Evolutionary conservation across 2,888 invertebrate genomes (phyloP).

Genomic region (Leptogaster cylindrica): DNA sequence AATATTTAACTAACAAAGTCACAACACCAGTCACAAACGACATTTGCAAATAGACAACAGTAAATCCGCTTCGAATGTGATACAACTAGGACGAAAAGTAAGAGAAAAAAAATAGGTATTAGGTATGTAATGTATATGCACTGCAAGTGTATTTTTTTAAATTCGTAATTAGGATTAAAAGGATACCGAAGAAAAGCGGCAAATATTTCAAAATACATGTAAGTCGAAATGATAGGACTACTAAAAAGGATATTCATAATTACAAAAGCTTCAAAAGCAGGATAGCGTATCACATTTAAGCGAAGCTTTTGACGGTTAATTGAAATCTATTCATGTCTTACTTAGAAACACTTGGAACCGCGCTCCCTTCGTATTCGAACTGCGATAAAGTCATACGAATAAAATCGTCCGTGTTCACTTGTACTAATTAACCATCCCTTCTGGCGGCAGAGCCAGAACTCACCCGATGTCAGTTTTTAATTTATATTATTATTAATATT

Average conservation of each 20-base stretch:
- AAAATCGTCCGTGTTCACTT: slow-evolving; percentile 20
- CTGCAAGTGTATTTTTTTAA: too few species aligned
- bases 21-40: slow-evolving; percentile 48
- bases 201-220: too few species aligned
- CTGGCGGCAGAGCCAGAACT: background rate
- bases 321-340: slow-evolving; percentile 22
- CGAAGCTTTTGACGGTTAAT: slow-evolving; percentile 29
- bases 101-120: background rate
- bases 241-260: too few species aligned
- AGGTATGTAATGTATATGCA: background rate
- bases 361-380: slow-evolving; percentile 19
- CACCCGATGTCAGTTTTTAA: background rate
- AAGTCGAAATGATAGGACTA: too few species aligned
- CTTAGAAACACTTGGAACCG: slow-evolving; percentile 37
- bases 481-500: background rate
- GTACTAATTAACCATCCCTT: slow-evolving; percentile 23
- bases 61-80: slow-evolving; percentile 48
- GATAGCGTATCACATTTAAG: slow-evolving; percentile 45
- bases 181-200: background rate
- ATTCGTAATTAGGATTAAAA: too few species aligned
- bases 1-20: slow-evolving; percentile 36
- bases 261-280: background rate
- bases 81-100: slow-evolving; percentile 41
- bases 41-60: slow-evolving; percentile 46
- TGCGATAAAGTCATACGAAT: slow-evolving; percentile 17